A percentile compares a stretch with the other conserved stretches of the same genome.
phyloP scores from a whole-genome alignment of 2,113 vertebrate species.

The Lagopus leucura region DNA sequence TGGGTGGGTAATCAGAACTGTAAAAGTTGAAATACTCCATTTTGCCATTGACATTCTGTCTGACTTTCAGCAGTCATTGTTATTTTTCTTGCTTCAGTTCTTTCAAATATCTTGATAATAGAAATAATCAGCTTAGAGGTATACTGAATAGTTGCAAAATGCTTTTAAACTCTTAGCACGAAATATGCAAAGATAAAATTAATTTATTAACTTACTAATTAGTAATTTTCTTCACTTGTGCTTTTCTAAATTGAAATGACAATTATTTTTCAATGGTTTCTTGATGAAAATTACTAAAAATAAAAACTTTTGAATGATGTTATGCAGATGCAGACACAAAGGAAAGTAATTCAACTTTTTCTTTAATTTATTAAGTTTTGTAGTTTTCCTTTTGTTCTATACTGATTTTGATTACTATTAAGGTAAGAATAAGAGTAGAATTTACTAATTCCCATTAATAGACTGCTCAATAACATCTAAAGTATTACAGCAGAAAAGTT shows the following conservation, averaged over 20 bases:
- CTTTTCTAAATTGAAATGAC: not conserved
- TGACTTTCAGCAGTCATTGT: not conserved
- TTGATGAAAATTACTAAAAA: not conserved
- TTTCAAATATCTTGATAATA: not conserved
- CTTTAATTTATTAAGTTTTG: not conserved
- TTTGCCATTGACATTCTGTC: not conserved
- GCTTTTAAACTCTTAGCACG: not conserved
- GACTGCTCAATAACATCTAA: not conserved
- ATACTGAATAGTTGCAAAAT: not conserved
- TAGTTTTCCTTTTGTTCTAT: not conserved
- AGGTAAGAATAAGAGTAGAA: not conserved
- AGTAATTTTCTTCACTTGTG: not conserved
- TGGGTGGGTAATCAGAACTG: conserved; percentile 40
- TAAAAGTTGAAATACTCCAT: not conserved
- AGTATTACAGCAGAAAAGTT: not conserved
- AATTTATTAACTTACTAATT: not conserved
- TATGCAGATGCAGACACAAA: not conserved
- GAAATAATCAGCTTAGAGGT: not conserved
- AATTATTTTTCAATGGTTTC: not conserved
- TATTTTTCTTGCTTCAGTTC: not conserved
- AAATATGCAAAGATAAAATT: not conserved
- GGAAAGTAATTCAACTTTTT: not conserved
- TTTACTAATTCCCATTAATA: not conserved
- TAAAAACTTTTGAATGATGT: not conserved
- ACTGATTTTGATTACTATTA: not conserved